A percentile compares a stretch with the other conserved stretches of the same genome.
phyloP scores from a whole-genome alignment of 2,797 vertebrate species.

The Naso thynnoides region DNA sequence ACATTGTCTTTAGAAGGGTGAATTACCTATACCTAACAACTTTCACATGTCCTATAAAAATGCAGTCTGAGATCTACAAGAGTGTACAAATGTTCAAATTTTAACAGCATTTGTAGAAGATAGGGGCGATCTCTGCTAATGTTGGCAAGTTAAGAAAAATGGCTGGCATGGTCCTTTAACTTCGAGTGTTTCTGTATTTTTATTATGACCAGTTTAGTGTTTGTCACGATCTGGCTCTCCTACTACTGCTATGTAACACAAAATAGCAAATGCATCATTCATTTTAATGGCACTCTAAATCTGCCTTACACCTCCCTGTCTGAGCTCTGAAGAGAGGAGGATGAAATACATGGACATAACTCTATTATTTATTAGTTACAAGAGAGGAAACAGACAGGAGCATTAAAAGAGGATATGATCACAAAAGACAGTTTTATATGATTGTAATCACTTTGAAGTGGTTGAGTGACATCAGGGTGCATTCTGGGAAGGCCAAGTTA shows the following conservation, averaged over 20 bases:
- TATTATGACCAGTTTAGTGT: constrained; percentile 19
- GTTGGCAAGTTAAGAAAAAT: too few species aligned
- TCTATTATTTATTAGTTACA: constrained; percentile 59
- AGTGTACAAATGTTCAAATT: too few species aligned
- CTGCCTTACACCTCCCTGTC: constrained; percentile 41
- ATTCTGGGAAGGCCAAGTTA: constrained; percentile 49
- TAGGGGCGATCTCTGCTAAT: too few species aligned
- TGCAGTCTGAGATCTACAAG: too few species aligned
- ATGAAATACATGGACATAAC: constrained; percentile 59
- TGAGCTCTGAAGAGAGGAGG: constrained; percentile 23
- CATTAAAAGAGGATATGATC: constrained; percentile 67
- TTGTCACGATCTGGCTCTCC: constrained; percentile 10
- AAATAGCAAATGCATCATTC: constrained; percentile 55
- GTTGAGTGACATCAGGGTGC: constrained; percentile 52
- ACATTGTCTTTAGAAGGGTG: too few species aligned
- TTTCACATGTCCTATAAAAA: too few species aligned
- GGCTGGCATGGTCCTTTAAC: too few species aligned
- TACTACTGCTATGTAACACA: constrained; percentile 20
- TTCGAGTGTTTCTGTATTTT: not conserved
- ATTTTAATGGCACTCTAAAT: constrained; percentile 63
- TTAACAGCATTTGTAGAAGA: too few species aligned
- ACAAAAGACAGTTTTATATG: constrained; percentile 67
- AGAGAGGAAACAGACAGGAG: constrained; percentile 50
- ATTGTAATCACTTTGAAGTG: constrained; percentile 63
- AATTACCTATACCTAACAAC: too few species aligned